Percentiles rank a stretch among this genome's conserved stretches.
These are phyloP conservation scores for Anarrhichthys ocellatus DNA, from an alignment of 2,113 vertebrate genomes.

Conservation along the genomic window DNA sequence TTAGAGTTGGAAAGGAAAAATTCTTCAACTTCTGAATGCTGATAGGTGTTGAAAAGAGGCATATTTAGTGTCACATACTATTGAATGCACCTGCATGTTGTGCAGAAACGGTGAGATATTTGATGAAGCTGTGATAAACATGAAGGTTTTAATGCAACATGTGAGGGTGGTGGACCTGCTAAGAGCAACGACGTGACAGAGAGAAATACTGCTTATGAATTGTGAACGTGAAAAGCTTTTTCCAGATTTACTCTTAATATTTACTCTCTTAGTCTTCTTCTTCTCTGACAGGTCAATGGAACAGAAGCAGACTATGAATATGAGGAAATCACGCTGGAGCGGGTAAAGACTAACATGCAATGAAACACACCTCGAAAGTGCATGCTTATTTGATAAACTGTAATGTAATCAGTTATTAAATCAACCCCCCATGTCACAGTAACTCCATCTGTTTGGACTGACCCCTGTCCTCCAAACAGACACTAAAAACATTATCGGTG, in stretches of 20 bases:
- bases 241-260: background rate
- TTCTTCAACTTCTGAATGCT: background rate
- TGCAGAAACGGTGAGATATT: background rate
- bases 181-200: background rate
- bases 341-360: conserved; percentile 63
- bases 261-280: background rate
- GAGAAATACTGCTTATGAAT: background rate
- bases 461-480: conserved; percentile 5
- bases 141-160: conserved; percentile 5
- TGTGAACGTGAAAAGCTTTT: conserved; percentile 13
- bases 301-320: conserved; percentile 81
- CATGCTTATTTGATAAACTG: background rate
- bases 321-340: conserved; percentile 78
- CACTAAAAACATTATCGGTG: background rate
- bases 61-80: background rate
- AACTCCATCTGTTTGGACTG: conserved; percentile 13
- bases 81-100: background rate
- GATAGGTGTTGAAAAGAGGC: background rate
- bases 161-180: background rate
- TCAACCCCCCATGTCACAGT: background rate
- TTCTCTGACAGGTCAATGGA: conserved; percentile 71
- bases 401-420: background rate
- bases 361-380: background rate
- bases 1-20: background rate
- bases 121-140: background rate